Evolutionary conservation across 2,797 vertebrate species (phyloP).

Genomic region (Sebastes melanostomus): DNA sequence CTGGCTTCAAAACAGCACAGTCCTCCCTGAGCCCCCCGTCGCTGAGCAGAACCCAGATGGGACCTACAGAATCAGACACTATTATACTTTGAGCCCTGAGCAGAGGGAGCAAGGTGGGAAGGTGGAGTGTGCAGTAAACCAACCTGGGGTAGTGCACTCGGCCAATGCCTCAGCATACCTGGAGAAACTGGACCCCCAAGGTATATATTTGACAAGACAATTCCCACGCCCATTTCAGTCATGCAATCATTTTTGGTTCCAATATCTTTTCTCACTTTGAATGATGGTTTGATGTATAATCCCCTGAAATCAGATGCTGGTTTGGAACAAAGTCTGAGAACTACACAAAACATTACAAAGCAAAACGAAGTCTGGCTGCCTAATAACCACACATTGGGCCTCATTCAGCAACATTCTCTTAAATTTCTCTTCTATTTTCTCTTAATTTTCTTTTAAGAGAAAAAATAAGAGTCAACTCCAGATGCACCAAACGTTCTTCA

Average conservation of each 20-base stretch:
- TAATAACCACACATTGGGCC: neutral
- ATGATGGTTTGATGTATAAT: neutral
- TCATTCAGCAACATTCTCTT: too few relatives aligned
- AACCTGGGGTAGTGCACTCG: slow-evolving; percentile 79
- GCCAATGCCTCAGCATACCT: slow-evolving; percentile 54
- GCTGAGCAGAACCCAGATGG: slow-evolving; percentile 66
- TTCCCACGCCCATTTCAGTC: neutral
- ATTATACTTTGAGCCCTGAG: slow-evolving; percentile 75
- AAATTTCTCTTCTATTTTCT: too few relatives aligned
- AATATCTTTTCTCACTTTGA: neutral
- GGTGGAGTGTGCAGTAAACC: slow-evolving; percentile 82
- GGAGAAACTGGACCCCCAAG: slow-evolving; percentile 60
- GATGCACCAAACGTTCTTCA: too few relatives aligned
- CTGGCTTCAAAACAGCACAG: slow-evolving; percentile 79
- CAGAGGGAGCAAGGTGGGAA: slow-evolving; percentile 79
- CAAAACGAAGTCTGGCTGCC: neutral
- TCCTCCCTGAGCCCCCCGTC: slow-evolving; percentile 58
- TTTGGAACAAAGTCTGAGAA: neutral
- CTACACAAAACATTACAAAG: neutral
- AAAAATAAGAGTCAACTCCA: too few relatives aligned
- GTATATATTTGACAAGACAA: slow-evolving; percentile 31
- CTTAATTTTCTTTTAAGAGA: too few relatives aligned
- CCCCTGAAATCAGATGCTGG: neutral
- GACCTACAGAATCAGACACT: slow-evolving; percentile 76
- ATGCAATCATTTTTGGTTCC: neutral